Percentiles rank a stretch among this genome's conserved stretches.
Conservation (phyloP, 2,888 invertebrate species). For the Nemurella pictetii region DNA sequence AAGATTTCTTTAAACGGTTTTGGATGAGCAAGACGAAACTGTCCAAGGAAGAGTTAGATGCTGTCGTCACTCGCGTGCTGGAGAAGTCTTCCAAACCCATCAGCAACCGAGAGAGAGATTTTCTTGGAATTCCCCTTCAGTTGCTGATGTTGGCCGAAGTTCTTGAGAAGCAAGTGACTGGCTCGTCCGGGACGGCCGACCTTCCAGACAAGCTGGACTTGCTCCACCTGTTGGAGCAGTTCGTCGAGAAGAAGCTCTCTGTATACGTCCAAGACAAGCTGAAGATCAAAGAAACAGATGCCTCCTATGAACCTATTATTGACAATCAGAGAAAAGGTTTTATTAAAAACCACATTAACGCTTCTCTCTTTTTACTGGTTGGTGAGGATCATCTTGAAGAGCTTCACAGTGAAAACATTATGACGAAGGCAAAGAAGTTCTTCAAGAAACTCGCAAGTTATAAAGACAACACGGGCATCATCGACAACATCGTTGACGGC, state of each 20-base stretch:
- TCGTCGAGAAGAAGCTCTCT: not conserved
- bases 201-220: not conserved
- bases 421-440: not conserved
- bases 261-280: not conserved
- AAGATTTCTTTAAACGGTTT: no score
- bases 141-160: not conserved
- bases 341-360: not conserved
- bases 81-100: no score
- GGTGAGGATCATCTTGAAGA: not conserved
- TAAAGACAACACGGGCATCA: conserved; percentile 29
- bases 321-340: not conserved
- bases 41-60: no score
- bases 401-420: not conserved
- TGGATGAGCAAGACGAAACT: no score
- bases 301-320: not conserved
- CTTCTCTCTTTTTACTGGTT: not conserved
- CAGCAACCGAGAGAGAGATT: not conserved
- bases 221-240: not conserved
- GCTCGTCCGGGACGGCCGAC: not conserved
- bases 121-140: not conserved
- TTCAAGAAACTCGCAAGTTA: conserved; percentile 2
- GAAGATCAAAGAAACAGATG: not conserved
- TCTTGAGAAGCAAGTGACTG: not conserved
- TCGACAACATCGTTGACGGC: conserved; percentile 18
- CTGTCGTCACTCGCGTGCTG: no score